A percentile compares a stretch with the other conserved stretches of the same genome.
Conservation (phyloP, 2,797 vertebrate genomes). For the Huso huso region DNA sequence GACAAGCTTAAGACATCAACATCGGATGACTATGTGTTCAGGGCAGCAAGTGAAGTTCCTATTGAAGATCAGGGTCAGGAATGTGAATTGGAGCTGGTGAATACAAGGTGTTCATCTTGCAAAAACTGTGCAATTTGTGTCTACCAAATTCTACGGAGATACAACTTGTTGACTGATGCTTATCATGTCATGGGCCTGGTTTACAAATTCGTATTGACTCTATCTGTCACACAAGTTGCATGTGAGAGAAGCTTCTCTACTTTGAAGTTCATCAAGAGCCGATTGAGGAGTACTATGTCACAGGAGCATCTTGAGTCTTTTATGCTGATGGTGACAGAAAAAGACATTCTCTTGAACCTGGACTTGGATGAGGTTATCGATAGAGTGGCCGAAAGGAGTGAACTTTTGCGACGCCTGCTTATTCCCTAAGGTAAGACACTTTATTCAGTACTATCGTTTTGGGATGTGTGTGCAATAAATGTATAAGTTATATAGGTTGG, state of each 20-base stretch:
- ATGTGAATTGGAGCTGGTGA: background rate
- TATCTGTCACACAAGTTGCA: too few relatives aligned
- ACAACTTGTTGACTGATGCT: too few relatives aligned
- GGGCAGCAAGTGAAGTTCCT: background rate
- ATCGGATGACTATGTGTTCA: background rate
- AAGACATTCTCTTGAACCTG: conserved; percentile 23
- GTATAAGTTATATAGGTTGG: too few relatives aligned
- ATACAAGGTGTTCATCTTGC: background rate
- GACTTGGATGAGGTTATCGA: conserved; percentile 18
- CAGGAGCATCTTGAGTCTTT: conserved; percentile 2
- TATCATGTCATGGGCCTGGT: too few relatives aligned
- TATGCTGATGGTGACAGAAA: conserved; percentile 19
- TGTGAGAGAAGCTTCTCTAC: too few relatives aligned
- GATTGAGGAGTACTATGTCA: too few relatives aligned
- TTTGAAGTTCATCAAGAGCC: too few relatives aligned
- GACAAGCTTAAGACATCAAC: background rate
- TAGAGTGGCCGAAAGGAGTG: conserved; percentile 20
- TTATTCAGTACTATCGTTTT: too few relatives aligned
- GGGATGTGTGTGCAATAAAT: too few relatives aligned
- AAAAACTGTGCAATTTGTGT: background rate
- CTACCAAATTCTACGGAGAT: too few relatives aligned
- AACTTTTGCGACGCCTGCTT: background rate
- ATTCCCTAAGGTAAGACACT: too few relatives aligned
- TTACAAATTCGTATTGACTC: too few relatives aligned
- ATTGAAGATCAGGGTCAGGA: background rate